phyloP scores from a whole-genome alignment of 2,797 vertebrate species.

The Hippopotamyrus pictus region DNA sequence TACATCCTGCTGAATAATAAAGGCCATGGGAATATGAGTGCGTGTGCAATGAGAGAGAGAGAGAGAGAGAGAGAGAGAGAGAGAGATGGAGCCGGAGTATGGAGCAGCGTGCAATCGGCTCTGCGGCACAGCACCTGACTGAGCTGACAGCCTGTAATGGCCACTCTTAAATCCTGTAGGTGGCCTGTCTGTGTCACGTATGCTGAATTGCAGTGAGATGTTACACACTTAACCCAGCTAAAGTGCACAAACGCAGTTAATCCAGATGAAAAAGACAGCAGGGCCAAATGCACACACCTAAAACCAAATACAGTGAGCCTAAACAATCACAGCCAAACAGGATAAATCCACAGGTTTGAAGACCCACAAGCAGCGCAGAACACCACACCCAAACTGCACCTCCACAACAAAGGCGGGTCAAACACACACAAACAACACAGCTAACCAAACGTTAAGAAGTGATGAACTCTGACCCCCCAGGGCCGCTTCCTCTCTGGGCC shows the following conservation, averaged over 20 bases:
- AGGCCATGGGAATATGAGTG: neutral
- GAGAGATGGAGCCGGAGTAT: neutral
- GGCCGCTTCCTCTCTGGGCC: neutral
- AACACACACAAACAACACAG: neutral
- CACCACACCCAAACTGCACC: neutral
- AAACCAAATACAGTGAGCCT: neutral
- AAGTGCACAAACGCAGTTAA: neutral
- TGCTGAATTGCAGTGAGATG: neutral
- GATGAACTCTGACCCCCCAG: neutral
- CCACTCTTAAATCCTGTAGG: conserved; percentile 15
- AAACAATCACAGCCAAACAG: neutral
- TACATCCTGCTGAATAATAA: conserved; percentile 20
- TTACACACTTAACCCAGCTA: neutral
- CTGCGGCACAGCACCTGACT: neutral
- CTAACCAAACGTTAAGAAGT: neutral
- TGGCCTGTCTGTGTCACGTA: conserved; percentile 26
- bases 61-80: neutral
- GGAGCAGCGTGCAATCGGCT: neutral
- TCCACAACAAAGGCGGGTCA: neutral
- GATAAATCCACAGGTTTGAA: neutral
- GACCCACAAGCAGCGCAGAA: neutral
- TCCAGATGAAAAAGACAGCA: neutral
- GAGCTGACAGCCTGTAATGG: conserved; percentile 17
- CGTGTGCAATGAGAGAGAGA: neutral
- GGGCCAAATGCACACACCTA: neutral